These are phyloP conservation scores for Diuraphis noxia DNA, from an alignment of 1,140 invertebrate genomes.

Conservation along the genomic window DNA sequence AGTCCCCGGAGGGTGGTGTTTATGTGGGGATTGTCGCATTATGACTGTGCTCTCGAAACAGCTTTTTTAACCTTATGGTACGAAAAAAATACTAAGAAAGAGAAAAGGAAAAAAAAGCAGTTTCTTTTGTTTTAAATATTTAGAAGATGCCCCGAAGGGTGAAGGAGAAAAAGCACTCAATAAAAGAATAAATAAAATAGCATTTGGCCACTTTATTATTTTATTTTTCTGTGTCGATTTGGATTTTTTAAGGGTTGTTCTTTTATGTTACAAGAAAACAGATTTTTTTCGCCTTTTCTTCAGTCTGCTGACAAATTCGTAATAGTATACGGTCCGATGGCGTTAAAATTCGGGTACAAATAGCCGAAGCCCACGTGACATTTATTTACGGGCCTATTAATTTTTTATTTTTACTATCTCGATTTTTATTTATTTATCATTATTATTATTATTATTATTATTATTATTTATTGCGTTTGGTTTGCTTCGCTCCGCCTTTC, in stretches of 20 bases:
- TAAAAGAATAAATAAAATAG: conserved; percentile 54
- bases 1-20: conserved; percentile 53
- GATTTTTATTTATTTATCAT: conserved; percentile 31
- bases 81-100: conserved; percentile 10
- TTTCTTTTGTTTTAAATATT: conserved; percentile 54
- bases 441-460: conserved; percentile 16
- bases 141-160: conserved; percentile 52
- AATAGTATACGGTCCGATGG: background rate
- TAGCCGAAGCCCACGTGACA: background rate
- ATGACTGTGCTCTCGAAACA: conserved; percentile 51
- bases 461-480: conserved; percentile 21
- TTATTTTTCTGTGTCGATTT: conserved; percentile 49
- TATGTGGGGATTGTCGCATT: conserved; percentile 54
- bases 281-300: background rate
- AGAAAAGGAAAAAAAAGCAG: conserved; percentile 44
- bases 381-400: conserved; percentile 34
- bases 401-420: conserved; percentile 14
- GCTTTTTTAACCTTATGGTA: conserved; percentile 52
- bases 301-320: conserved; percentile 1
- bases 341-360: conserved; percentile 19
- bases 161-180: conserved; percentile 52
- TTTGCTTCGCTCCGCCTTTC: background rate
- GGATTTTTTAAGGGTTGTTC: conserved; percentile 46
- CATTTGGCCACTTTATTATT: conserved; percentile 53
- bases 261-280: conserved; percentile 37